A percentile compares a stretch with the other conserved stretches of the same genome.
Conservation (phyloP, 2,113 vertebrate species). For the Aleadryas rufinucha region DNA sequence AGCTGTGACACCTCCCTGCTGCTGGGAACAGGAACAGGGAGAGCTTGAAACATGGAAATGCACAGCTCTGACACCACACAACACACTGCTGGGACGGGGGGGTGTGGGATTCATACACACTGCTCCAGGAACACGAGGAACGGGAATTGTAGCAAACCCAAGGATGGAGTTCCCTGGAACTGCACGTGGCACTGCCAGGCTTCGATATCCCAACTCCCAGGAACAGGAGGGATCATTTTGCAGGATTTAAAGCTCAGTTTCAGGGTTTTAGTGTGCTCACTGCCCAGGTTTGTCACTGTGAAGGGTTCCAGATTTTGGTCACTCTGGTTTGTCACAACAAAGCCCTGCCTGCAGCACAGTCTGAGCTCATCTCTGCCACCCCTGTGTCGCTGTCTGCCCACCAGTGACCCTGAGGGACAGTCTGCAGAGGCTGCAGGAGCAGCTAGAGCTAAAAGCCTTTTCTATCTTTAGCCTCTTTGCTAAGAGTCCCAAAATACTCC, state of each 20-base stretch:
- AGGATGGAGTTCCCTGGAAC: not conserved
- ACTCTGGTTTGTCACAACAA: not conserved
- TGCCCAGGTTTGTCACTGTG: not conserved
- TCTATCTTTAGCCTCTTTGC: slow-evolving; percentile 42
- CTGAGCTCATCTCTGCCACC: not conserved
- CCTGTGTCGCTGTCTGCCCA: not conserved
- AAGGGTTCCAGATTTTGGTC: not conserved
- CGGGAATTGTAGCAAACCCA: not conserved
- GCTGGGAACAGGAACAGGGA: slow-evolving; percentile 88
- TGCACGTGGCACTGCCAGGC: not conserved
- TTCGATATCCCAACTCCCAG: not conserved
- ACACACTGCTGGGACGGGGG: slow-evolving; percentile 1
- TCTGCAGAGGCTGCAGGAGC: not conserved
- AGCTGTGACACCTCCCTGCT: slow-evolving; percentile 98
- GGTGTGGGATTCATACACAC: not conserved
- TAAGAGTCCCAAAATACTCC: slow-evolving; percentile 37
- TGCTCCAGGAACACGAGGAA: not conserved
- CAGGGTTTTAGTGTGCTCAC: not conserved
- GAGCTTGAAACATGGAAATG: slow-evolving; percentile 74
- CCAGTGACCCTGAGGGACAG: not conserved
- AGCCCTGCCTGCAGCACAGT: not conserved
- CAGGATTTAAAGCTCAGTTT: not conserved
- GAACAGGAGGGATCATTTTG: not conserved
- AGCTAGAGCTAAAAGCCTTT: not conserved
- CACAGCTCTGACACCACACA: slow-evolving; percentile 54